phyloP scores from a whole-genome alignment of 1,140 invertebrate genomes.

The Platorchestia sp. region DNA sequence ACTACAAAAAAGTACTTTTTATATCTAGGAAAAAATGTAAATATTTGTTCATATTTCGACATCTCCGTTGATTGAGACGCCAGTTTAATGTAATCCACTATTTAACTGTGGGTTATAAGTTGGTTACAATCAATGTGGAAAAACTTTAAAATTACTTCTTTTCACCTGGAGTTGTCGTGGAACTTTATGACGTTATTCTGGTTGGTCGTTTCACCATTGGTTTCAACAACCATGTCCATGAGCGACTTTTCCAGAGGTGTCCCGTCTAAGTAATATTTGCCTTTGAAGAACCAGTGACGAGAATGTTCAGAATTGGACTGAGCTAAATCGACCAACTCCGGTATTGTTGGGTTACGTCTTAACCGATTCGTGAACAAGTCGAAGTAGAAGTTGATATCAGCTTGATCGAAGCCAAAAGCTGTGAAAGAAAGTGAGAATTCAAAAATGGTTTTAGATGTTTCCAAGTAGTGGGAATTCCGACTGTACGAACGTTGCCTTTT shows the following conservation, averaged over 20 bases:
- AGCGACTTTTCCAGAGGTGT: constrained; percentile 83
- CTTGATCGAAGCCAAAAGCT: constrained; percentile 89
- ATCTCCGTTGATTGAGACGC: too few species aligned
- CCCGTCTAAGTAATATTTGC: constrained; percentile 89
- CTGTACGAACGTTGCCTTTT: too few species aligned
- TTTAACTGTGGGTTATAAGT: too few species aligned
- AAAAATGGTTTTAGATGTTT: neutral
- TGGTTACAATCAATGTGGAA: neutral
- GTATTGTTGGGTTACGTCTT: constrained; percentile 94
- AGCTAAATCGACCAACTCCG: constrained; percentile 98
- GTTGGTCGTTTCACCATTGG: constrained; percentile 85
- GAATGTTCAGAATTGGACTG: constrained; percentile 97
- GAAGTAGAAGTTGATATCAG: constrained; percentile 89
- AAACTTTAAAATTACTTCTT: neutral
- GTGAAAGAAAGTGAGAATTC: constrained; percentile 56
- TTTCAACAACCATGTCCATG: constrained; percentile 93
- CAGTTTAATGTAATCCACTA: too few species aligned
- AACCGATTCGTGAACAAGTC: constrained; percentile 84
- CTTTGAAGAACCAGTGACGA: constrained; percentile 94
- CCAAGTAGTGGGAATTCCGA: too few species aligned
- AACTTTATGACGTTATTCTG: constrained; percentile 98
- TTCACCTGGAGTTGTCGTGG: constrained; percentile 93
- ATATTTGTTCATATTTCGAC: too few species aligned
- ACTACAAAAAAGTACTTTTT: too few species aligned
- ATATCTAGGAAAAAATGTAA: too few species aligned